A percentile compares a stretch with the other conserved stretches of the same genome.
Evolutionary conservation across 1,140 invertebrate species (phyloP).

Genomic region (Papilio polyxenes): DNA sequence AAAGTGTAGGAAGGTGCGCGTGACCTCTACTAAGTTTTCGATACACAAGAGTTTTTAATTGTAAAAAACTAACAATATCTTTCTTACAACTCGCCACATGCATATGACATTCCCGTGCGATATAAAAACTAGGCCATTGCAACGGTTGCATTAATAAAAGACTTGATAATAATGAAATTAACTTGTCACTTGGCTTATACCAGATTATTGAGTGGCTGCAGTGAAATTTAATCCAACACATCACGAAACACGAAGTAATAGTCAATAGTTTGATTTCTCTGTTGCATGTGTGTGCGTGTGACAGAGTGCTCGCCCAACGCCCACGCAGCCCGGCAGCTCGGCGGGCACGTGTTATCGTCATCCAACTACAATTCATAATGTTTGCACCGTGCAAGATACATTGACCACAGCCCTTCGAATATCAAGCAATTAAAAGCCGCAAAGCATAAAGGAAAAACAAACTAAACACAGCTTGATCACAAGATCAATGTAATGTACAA

Average conservation of each 20-base stretch:
- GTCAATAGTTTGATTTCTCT: constrained; percentile 52
- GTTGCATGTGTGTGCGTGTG: constrained; percentile 37
- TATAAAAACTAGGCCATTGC: neutral
- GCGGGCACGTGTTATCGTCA: constrained; percentile 50
- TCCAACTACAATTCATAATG: constrained; percentile 38
- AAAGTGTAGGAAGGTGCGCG: constrained; percentile 47
- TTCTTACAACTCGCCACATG: neutral
- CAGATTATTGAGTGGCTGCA: constrained; percentile 19
- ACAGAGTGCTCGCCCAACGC: constrained; percentile 21
- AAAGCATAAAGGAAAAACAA: constrained; percentile 37
- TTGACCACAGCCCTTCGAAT: constrained; percentile 38
- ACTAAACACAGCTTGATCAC: too few relatives aligned
- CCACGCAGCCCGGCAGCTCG: constrained; percentile 34
- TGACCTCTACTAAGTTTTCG: constrained; percentile 22
- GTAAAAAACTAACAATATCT: neutral
- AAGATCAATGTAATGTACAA: too few relatives aligned
- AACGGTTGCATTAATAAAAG: neutral
- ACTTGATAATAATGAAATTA: neutral
- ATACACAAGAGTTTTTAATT: neutral
- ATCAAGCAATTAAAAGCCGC: constrained; percentile 37
- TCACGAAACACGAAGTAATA: constrained; percentile 48
- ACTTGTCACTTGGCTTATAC: neutral
- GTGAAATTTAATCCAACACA: constrained; percentile 42
- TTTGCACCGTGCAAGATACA: constrained; percentile 39
- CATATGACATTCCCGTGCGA: neutral